Base-by-base conservation (phyloP, 2,113 vertebrate genomes). In the Oriolus oriolus region DNA sequence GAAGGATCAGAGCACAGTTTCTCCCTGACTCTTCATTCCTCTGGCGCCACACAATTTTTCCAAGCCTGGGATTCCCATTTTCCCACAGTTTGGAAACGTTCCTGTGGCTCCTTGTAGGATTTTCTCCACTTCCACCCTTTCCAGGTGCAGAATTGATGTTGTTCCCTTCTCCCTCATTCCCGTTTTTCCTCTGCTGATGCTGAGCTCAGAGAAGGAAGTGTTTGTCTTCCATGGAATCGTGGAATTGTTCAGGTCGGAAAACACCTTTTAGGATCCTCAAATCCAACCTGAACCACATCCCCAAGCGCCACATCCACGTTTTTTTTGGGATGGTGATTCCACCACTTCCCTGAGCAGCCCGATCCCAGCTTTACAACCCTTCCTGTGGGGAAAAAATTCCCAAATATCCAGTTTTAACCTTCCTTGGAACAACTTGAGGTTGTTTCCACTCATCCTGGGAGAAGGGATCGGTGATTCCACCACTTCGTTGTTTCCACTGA, bases 141-240 rank as follows among this genome's bases (percentile, higher is more conserved):
- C 39, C 81, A 83, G 4, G 0, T 42, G 45, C 56, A 37, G 45
- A 56, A 31, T 3, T 42, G 56, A 35, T 35, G n/a, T 35, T 20
- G 8, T n/a, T 45, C 11, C 7, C 10, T 23, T 42, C 35, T 13
- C 12, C 31, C 13, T 13, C n/a, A 2, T 12, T 35, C 24, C 75
- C 0, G 0, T 26, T n/a, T 7, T 15, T 54, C 61, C 44, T 59
- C 26, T 14, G 17, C 2, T 3, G n/a, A 22, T 37, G 77, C 64
- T 83, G 71, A 70, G 56, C 47, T 82, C 11, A 1, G 28, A 50
- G 60, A 19, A 50, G 16, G 37, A 78, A 17, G 7, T 16, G 1
- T 30, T 65, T 41, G 6, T 39, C 16, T 52, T 31, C 54, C 54
- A 16, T 31, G 41, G 61, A 30, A 75, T 47, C 15, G 2, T 24